Percentiles rank a stretch among this genome's conserved stretches.
Conservation (phyloP, 2,888 invertebrate genomes). For the Pollenia griseotomentosa region DNA sequence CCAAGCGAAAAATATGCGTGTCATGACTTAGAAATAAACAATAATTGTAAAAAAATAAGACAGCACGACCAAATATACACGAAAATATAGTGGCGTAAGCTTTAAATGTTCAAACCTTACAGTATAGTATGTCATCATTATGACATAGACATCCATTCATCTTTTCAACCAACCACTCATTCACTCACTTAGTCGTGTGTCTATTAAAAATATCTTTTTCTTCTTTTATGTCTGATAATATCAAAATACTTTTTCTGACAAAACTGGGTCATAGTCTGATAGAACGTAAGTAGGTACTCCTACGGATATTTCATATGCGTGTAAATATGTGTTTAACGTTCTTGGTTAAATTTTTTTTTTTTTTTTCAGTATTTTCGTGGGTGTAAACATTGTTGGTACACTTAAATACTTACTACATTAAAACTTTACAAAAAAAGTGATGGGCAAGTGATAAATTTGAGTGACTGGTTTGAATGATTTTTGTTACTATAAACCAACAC, state of each 20-base stretch:
- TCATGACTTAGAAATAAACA: constrained; percentile 30
- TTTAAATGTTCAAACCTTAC: too few species aligned
- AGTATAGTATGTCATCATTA: too few species aligned
- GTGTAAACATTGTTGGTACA: background rate
- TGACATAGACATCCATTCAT: constrained; percentile 1
- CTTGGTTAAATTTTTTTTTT: background rate
- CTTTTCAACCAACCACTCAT: background rate
- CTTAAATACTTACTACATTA: background rate
- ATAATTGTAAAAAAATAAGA: background rate
- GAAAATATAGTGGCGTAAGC: too few species aligned
- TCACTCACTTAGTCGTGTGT: background rate
- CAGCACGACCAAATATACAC: too few species aligned
- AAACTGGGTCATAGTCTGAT: constrained; percentile 39
- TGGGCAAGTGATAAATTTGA: background rate
- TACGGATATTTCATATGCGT: background rate
- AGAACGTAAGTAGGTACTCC: background rate
- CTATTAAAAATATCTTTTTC: background rate
- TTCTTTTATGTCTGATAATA: constrained; percentile 23
- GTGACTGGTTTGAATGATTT: too few species aligned
- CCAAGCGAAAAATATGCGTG: background rate
- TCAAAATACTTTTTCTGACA: constrained; percentile 43
- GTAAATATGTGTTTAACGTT: background rate
- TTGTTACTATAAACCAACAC: too few species aligned
- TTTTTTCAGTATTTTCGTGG: background rate
- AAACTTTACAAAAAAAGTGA: background rate